A percentile compares a stretch with the other conserved stretches of the same genome.
These are phyloP conservation scores for Drosophila guanche DNA, from an alignment of 1,140 invertebrate genomes.

Conservation along the genomic window DNA sequence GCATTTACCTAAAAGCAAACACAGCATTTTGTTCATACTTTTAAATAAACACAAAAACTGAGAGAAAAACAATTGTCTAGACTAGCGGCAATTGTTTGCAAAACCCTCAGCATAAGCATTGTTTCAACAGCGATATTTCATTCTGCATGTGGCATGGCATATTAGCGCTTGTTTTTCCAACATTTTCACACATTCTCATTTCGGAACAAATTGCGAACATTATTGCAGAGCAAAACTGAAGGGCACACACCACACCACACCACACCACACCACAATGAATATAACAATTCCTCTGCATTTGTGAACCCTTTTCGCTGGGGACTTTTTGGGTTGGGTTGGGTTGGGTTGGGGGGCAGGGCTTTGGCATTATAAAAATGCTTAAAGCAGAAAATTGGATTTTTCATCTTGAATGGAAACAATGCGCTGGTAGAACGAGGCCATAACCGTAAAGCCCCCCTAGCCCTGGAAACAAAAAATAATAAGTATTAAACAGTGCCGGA, in stretches of 20 bases:
- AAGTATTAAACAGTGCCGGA: constrained; percentile 73
- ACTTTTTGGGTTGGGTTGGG: not conserved
- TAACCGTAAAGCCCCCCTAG: constrained; percentile 64
- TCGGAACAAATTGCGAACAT: constrained; percentile 61
- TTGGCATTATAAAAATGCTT: constrained; percentile 70
- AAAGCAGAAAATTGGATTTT: constrained; percentile 79
- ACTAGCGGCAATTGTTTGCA: constrained; percentile 40
- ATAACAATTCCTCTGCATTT: constrained; percentile 44
- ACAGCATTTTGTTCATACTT: not conserved
- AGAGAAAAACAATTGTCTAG: constrained; percentile 41
- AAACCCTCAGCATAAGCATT: constrained; percentile 15
- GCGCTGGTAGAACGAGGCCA: constrained; percentile 41
- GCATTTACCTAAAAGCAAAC: constrained; percentile 7
- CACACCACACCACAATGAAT: constrained; percentile 5
- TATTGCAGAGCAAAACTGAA: constrained; percentile 52
- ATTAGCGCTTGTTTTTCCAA: constrained; percentile 60
- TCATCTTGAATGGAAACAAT: constrained; percentile 69
- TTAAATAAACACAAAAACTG: constrained; percentile 31
- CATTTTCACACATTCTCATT: constrained; percentile 64
- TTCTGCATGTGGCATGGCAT: constrained; percentile 51
- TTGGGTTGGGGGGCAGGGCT: constrained; percentile 10
- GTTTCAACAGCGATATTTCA: constrained; percentile 58
- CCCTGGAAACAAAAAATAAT: constrained; percentile 69
- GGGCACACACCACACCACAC: constrained; percentile 15
- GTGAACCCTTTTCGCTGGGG: constrained; percentile 58